Evolutionary conservation across 2,113 vertebrate species (phyloP).

Genomic region (Prinia subflava): DNA sequence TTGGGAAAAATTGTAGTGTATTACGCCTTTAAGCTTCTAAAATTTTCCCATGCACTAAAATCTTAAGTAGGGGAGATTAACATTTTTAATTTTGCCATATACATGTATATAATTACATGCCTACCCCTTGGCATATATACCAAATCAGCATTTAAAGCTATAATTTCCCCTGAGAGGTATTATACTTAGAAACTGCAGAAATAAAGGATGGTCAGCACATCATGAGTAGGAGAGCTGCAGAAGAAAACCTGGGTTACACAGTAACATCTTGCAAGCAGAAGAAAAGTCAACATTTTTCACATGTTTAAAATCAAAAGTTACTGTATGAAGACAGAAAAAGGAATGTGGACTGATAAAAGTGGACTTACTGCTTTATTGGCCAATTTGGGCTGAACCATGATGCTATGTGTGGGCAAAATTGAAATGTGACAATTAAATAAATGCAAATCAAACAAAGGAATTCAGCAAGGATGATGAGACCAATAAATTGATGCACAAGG

Average conservation of each 20-base stretch:
- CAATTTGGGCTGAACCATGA: rapidly evolving
- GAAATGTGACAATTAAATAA: neutral
- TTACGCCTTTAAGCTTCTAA: neutral
- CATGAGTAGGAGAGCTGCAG: neutral
- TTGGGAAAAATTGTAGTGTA: neutral
- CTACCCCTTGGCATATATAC: neutral
- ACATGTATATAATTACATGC: neutral
- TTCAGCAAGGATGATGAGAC: neutral
- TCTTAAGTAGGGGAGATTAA: neutral
- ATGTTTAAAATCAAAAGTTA: neutral
- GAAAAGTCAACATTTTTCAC: neutral
- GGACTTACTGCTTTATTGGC: neutral
- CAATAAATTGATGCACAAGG: too few relatives aligned
- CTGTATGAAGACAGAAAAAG: neutral
- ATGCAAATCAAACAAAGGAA: neutral
- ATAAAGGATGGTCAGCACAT: neutral
- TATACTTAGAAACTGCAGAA: neutral
- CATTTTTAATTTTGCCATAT: neutral
- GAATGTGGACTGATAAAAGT: neutral
- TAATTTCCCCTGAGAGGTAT: neutral
- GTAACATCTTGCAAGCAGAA: neutral
- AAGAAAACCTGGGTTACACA: neutral
- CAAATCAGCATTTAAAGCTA: neutral
- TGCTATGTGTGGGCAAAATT: neutral
- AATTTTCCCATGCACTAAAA: neutral